Evolutionary conservation across 2,888 invertebrate genomes (phyloP).

Genomic region (Oligia strigilis): DNA sequence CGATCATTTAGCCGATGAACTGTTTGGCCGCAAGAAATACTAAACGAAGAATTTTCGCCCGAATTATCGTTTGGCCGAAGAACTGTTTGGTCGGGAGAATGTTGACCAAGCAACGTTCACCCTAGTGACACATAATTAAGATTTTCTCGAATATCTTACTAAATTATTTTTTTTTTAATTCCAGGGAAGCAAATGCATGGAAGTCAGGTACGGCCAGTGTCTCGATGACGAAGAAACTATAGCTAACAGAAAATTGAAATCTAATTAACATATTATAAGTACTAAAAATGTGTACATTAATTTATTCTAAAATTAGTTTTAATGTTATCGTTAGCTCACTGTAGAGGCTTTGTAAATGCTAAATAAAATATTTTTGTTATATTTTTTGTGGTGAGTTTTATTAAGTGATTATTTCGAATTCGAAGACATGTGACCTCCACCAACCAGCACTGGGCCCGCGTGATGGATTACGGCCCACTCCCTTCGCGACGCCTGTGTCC

Average conservation of each 20-base stretch:
- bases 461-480: background rate
- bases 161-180: conserved; percentile 63
- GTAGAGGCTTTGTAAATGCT: conserved; percentile 66
- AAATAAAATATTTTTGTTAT: conserved; percentile 54
- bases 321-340: conserved; percentile 41
- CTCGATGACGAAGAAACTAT: conserved; percentile 87
- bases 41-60: background rate
- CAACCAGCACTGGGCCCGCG: background rate
- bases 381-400: conserved; percentile 29
- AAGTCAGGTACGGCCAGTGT: conserved; percentile 91
- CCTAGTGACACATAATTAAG: background rate
- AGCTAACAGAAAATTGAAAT: conserved; percentile 81
- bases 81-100: too few species aligned
- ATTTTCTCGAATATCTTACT: background rate
- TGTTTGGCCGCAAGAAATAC: background rate
- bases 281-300: conserved; percentile 52
- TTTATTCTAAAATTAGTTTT: conserved; percentile 61
- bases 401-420: background rate
- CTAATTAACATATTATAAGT: conserved; percentile 41
- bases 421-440: background rate
- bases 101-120: background rate
- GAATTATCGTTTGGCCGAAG: too few species aligned
- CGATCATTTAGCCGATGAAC: too few species aligned
- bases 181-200: conserved; percentile 92
- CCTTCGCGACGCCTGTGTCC: background rate